Evolutionary conservation across 2,797 vertebrate genomes (phyloP).

Genomic region (Hyperoplus lanceolatus): DNA sequence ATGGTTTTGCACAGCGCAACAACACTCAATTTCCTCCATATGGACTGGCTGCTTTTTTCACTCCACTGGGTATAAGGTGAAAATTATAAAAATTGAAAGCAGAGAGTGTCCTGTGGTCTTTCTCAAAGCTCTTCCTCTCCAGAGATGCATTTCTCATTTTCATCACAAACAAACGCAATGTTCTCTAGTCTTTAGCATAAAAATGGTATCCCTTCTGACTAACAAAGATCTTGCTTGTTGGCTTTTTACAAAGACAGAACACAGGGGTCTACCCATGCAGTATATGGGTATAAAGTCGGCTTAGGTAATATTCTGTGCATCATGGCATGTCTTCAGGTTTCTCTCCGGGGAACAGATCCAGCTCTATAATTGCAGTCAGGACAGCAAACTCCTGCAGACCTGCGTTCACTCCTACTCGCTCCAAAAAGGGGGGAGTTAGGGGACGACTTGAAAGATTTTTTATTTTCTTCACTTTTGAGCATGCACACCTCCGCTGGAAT

Average conservation of each 20-base stretch:
- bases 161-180: slow-evolving; percentile 45
- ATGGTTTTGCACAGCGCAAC: slow-evolving; percentile 25
- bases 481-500: slow-evolving; percentile 32
- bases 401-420: slow-evolving; percentile 44
- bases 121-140: slow-evolving; percentile 33
- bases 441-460: slow-evolving; percentile 31
- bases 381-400: slow-evolving; percentile 39
- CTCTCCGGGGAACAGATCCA: slow-evolving; percentile 47
- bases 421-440: slow-evolving; percentile 40
- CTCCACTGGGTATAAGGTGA: slow-evolving; percentile 39
- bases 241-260: slow-evolving; percentile 31
- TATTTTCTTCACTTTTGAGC: slow-evolving; percentile 32
- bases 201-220: slow-evolving; percentile 19
- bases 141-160: slow-evolving; percentile 42
- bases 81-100: slow-evolving; percentile 56
- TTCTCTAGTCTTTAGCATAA: slow-evolving; percentile 25
- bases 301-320: slow-evolving; percentile 41
- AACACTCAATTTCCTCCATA: slow-evolving; percentile 30
- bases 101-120: slow-evolving; percentile 24
- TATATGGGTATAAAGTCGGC: slow-evolving; percentile 2
- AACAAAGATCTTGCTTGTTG: slow-evolving; percentile 26
- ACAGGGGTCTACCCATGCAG: neutral
- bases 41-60: slow-evolving; percentile 4
- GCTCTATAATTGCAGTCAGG: slow-evolving; percentile 39
- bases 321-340: slow-evolving; percentile 30